Evolutionary conservation across 2,113 vertebrate genomes (phyloP).

Genomic region (Ancistrus triradiatus): DNA sequence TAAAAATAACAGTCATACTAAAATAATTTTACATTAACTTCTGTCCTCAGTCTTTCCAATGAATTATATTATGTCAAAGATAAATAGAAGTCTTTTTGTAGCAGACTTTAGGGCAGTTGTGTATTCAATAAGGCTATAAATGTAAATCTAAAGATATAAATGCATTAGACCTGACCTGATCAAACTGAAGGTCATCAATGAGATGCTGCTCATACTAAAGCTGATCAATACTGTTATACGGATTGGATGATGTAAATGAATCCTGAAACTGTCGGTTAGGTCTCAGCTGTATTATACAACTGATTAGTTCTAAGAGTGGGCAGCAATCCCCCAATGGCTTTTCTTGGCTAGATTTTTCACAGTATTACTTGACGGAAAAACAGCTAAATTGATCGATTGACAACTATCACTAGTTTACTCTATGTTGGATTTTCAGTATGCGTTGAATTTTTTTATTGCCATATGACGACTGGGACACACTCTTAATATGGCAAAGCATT

Average conservation of each 20-base stretch:
- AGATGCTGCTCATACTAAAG: slow-evolving; percentile 34
- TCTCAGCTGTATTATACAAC: slow-evolving; percentile 31
- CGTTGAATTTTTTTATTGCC: not conserved
- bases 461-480: too few species aligned
- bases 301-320: slow-evolving; percentile 43
- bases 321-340: too few species aligned
- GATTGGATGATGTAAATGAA: slow-evolving; percentile 43
- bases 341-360: too few species aligned
- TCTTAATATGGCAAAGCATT: not conserved
- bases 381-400: too few species aligned
- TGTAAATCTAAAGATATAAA: slow-evolving; percentile 2
- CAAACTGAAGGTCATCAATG: slow-evolving; percentile 56
- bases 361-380: too few species aligned
- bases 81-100: too few species aligned
- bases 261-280: slow-evolving; percentile 47
- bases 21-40: too few species aligned
- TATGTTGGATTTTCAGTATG: not conserved
- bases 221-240: slow-evolving; percentile 53
- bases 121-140: slow-evolving; percentile 3
- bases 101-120: too few species aligned
- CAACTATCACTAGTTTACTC: too few species aligned
- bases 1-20: too few species aligned
- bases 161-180: slow-evolving; percentile 7
- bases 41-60: too few species aligned
- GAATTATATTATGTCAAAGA: too few species aligned